These are phyloP conservation scores for Phyllotis vaccarum DNA, from an alignment of 2,797 vertebrate genomes.

Conservation along the genomic window DNA sequence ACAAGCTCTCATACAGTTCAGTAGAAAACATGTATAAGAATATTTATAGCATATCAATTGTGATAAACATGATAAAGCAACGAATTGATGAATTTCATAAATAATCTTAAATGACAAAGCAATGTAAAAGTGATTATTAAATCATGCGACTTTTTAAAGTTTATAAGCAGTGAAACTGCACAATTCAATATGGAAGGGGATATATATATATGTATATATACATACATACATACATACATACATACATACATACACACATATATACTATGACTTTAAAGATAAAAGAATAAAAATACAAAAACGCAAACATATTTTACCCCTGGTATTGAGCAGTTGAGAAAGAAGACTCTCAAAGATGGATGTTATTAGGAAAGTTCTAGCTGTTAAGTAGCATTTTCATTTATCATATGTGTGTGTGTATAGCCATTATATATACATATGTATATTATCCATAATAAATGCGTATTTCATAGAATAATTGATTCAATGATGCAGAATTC, in stretches of 20 bases:
- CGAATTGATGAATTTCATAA: no score
- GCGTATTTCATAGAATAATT: not conserved
- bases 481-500: not conserved
- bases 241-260: no score
- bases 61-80: not conserved
- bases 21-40: not conserved
- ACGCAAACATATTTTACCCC: not conserved
- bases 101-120: not conserved
- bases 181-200: not conserved
- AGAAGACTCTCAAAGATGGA: not conserved
- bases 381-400: not conserved
- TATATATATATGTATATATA: not conserved
- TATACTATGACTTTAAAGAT: not conserved
- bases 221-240: no score
- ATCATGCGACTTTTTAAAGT: not conserved
- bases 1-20: not conserved
- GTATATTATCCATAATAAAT: not conserved
- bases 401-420: not conserved
- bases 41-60: not conserved
- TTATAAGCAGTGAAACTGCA: not conserved
- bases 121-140: conserved; percentile 23
- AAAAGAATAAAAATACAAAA: conserved; percentile 18
- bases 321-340: not conserved
- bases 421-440: not conserved
- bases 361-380: not conserved